Conservation (phyloP, 2,113 vertebrate genomes). For the Calidris pugnax region DNA sequence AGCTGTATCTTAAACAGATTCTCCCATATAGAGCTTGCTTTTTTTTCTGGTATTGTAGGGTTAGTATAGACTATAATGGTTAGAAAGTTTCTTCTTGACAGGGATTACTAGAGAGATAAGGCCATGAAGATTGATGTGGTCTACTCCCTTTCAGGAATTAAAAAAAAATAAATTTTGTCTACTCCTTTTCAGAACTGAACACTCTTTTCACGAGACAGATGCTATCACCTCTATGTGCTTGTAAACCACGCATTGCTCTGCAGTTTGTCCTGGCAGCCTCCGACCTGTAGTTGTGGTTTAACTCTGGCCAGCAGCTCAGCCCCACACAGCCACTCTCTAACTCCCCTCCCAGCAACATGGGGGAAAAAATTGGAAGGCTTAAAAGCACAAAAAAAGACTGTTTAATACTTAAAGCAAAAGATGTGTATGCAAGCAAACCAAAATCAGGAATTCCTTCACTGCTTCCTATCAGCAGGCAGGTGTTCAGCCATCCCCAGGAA, state of each 20-base stretch:
- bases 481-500: neutral
- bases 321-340: neutral
- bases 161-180: neutral
- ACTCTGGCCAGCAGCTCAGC: neutral
- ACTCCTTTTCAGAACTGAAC: neutral
- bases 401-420: neutral
- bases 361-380: neutral
- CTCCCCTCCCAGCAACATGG: neutral
- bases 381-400: neutral
- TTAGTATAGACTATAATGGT: neutral
- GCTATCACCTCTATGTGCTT: neutral
- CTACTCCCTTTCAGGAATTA: neutral
- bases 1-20: neutral
- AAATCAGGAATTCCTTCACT: neutral
- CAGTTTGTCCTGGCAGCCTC: neutral
- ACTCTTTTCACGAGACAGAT: neutral
- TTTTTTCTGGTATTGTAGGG: neutral
- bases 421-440: neutral
- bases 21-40: neutral
- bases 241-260: neutral
- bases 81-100: neutral
- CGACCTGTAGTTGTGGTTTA: neutral
- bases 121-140: neutral
- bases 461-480: accelerated
- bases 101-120: neutral